Evolutionary conservation across 2,113 vertebrate genomes (phyloP).

Genomic region (Cichladusa arquata): DNA sequence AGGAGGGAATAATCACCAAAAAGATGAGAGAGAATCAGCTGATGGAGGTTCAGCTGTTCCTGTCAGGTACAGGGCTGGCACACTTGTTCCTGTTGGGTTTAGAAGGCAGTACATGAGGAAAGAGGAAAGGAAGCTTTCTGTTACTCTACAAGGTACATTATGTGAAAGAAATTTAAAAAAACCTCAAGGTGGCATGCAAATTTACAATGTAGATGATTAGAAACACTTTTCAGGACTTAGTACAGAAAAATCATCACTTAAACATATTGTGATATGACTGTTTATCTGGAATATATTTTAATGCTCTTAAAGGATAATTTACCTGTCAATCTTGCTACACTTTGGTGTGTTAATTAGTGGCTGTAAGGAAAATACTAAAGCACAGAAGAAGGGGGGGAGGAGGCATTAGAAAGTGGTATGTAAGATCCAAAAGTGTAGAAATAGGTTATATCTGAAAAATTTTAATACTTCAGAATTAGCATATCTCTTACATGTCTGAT

Average conservation of each 20-base stretch:
- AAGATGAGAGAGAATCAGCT: background rate
- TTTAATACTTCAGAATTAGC: background rate
- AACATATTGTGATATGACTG: constrained; percentile 57
- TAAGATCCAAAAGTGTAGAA: background rate
- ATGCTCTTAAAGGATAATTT: constrained; percentile 75
- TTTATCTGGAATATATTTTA: constrained; percentile 66
- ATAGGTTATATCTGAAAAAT: background rate
- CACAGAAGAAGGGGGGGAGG: background rate
- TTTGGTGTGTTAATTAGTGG: constrained; percentile 73
- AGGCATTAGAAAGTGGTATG: background rate
- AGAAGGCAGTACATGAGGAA: background rate
- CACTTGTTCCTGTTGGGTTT: background rate
- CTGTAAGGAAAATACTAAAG: constrained; percentile 70
- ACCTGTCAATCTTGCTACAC: constrained; percentile 63
- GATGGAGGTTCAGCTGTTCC: background rate
- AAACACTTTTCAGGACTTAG: constrained; percentile 54
- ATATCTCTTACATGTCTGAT: background rate
- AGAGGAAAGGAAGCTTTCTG: background rate
- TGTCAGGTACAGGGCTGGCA: background rate
- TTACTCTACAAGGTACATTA: background rate
- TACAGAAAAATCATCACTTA: constrained; percentile 31
- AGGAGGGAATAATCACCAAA: background rate
- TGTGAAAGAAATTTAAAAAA: background rate
- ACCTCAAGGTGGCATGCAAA: constrained; percentile 37
- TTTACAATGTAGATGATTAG: constrained; percentile 46